Evolutionary conservation across 2,797 vertebrate genomes (phyloP).

Genomic region (Alauda arvensis): DNA sequence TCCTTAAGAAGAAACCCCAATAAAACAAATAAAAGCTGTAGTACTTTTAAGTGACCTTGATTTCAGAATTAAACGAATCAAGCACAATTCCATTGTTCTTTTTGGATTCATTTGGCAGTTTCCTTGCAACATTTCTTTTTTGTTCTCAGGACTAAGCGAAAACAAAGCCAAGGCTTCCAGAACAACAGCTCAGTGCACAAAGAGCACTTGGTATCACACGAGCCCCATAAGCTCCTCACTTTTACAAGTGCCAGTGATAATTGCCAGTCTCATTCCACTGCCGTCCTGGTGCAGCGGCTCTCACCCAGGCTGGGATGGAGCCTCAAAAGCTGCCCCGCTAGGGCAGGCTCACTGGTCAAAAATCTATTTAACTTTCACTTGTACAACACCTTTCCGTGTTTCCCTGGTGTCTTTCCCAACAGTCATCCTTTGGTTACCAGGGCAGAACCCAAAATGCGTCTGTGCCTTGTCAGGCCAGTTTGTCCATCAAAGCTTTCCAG

Average conservation of each 20-base stretch:
- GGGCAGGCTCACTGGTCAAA: neutral
- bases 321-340: neutral
- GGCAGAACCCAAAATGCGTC: neutral
- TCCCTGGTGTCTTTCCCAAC: neutral
- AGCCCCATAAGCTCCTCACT: conserved; percentile 8
- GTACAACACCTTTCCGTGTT: neutral
- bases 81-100: conserved; percentile 63
- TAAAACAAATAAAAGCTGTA: conserved; percentile 69
- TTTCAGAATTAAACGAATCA: conserved; percentile 78
- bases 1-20: neutral
- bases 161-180: conserved; percentile 46
- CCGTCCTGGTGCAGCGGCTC: neutral
- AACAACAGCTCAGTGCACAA: neutral
- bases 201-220: conserved; percentile 3
- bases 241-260: conserved; percentile 18
- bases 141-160: conserved; percentile 21
- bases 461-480: neutral
- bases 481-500: neutral
- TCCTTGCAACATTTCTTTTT: conserved; percentile 65
- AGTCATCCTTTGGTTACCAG: neutral
- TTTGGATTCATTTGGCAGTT: conserved; percentile 61
- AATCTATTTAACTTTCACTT: neutral
- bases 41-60: conserved; percentile 80
- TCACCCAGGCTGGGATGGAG: neutral
- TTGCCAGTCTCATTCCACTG: conserved; percentile 26